Evolutionary conservation across 2,113 vertebrate species (phyloP), one percentile per base, ranked within the genome.

Genomic region (Lycaon pictus): DNA sequence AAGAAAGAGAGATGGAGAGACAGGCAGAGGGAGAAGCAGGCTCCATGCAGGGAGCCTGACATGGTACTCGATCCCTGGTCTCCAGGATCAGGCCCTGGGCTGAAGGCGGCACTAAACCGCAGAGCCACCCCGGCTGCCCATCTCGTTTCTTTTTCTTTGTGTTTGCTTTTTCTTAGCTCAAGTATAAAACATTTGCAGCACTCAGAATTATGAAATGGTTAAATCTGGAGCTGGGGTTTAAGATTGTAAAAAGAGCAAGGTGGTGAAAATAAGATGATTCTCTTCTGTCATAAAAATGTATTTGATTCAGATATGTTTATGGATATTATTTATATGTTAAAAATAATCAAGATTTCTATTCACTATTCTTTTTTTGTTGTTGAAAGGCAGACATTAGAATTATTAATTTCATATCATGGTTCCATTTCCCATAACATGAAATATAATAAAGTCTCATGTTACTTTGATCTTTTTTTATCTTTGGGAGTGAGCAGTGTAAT

Each of bases 161-260:
- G 9, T 90, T 90, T 86, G 32, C 32, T 35, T 90, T 91, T 91
- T 85, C 43, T 85, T 80, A 63, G 55, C 63, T 90, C 27, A 72
- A 29, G 85, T 65, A 43, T 96, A 63, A 90, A 81, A 65, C 27
- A 60, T 85, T 84, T 77, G 9, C 35, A 86, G 23, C 72, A 29
- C 35, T 74, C 7, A 23, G 29, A 27, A 48, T 90, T 94, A 56
- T 43, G 35, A 58, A 83, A 0, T 86, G 37, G 27, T 85, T 74
- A 85, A 74, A 81, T 69, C 29, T 96, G 48, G 27, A 86, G 43
- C 62, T 72, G 16, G 27, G 12, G 3, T 22, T 80, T 86, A 79
- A 89, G 32, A 25, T 79, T 83, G 6, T 48, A 35, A 65, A 80
- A 86, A 69, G 22, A 48, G 6, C 56, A 37, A 58, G 56, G 83